phyloP scores from a whole-genome alignment of 2,113 vertebrate genomes.

The Thalassoma bifasciatum region DNA sequence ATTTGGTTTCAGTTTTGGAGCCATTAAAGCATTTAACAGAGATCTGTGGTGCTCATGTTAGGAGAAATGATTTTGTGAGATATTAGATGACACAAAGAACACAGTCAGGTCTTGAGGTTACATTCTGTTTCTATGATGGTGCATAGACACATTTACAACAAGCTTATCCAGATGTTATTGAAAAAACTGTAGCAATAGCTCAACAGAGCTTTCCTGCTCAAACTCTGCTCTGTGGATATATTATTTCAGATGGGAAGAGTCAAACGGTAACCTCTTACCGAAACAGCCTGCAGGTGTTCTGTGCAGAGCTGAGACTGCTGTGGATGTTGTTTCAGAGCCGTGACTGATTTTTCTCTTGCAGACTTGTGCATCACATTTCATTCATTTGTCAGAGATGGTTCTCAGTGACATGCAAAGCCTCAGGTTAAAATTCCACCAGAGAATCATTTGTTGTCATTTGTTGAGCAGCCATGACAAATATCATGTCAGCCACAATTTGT shows the following conservation, averaged over 20 bases:
- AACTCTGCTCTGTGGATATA: background rate
- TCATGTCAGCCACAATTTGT: background rate
- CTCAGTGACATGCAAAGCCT: background rate
- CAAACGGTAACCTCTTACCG: too few relatives aligned
- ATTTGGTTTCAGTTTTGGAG: slow-evolving; percentile 73
- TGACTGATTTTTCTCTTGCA: background rate
- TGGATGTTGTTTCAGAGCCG: background rate
- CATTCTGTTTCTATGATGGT: background rate
- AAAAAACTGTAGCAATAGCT: background rate
- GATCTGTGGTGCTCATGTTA: slow-evolving; percentile 20
- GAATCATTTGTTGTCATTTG: slow-evolving; percentile 7
- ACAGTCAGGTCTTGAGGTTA: slow-evolving; percentile 2
- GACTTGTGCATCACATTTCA: background rate
- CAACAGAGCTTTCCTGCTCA: slow-evolving; percentile 17
- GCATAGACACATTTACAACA: too few relatives aligned
- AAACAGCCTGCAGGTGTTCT: too few relatives aligned
- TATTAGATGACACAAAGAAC: slow-evolving; percentile 40
- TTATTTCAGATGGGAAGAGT: slow-evolving; percentile 1
- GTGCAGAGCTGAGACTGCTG: too few relatives aligned
- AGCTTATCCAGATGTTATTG: background rate
- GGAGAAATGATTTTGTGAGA: slow-evolving; percentile 29
- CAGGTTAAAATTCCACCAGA: background rate
- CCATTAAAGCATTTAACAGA: slow-evolving; percentile 70
- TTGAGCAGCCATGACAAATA: background rate
- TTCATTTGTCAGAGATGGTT: background rate